Evolutionary conservation across 2,797 vertebrate genomes (phyloP).

Genomic region (Apogon hyalosoma): DNA sequence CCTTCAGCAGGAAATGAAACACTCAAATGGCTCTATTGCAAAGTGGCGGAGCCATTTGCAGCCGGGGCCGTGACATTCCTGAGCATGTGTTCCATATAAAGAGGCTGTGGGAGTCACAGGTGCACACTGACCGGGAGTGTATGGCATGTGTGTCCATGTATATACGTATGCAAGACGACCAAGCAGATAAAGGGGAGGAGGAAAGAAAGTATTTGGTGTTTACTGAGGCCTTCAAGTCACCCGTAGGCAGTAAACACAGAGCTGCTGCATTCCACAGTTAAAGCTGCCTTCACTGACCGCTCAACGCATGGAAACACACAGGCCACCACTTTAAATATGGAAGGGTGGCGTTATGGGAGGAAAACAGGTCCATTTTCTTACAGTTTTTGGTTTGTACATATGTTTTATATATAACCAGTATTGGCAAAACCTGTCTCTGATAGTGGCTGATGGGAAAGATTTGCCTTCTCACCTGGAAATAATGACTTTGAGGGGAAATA

Average conservation of each 20-base stretch:
- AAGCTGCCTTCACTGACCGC: constrained; percentile 40
- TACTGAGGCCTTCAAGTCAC: constrained; percentile 62
- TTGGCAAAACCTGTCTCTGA: too few species aligned
- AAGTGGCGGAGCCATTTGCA: constrained; percentile 68
- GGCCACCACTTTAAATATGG: constrained; percentile 34
- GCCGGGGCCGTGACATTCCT: constrained; percentile 65
- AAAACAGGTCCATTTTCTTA: too few species aligned
- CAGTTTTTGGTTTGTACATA: too few species aligned
- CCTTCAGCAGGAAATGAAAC: constrained; percentile 87
- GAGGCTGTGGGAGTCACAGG: constrained; percentile 73
- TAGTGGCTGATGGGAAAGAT: too few species aligned
- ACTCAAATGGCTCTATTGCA: constrained; percentile 75
- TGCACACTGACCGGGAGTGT: constrained; percentile 61
- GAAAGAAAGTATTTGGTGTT: constrained; percentile 63
- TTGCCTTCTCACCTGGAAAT: too few species aligned
- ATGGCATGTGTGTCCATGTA: constrained; percentile 25
- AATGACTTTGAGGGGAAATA: too few species aligned
- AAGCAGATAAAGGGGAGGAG: constrained; percentile 44
- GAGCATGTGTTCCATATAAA: constrained; percentile 79
- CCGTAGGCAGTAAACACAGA: constrained; percentile 61
- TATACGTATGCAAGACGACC: constrained; percentile 32
- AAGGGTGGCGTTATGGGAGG: not conserved
- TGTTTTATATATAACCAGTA: too few species aligned
- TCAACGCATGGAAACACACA: constrained; percentile 37
- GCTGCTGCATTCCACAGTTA: constrained; percentile 51